Percentiles rank a stretch among this genome's conserved stretches.
Conservation (phyloP, 2,888 invertebrate genomes). For the Chirona hameri region DNA sequence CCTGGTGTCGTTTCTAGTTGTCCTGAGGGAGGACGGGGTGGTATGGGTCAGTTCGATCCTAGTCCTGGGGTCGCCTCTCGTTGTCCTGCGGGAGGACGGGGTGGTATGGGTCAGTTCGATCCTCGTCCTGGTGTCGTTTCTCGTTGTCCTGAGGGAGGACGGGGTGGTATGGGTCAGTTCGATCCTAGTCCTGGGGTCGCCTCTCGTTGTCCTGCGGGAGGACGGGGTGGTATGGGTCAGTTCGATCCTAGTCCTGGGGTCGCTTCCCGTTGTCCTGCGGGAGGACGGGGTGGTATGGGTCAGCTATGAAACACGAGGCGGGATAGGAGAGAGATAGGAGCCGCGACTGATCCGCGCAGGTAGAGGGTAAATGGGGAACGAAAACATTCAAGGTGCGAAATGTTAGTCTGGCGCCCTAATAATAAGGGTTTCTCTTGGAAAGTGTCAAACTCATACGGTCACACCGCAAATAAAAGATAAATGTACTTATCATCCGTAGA, state of each 20-base stretch:
- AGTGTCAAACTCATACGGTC: too few relatives aligned
- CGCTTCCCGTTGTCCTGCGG: too few relatives aligned
- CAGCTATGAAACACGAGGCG: neutral
- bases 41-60: slow-evolving; percentile 38
- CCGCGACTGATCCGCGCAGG: neutral
- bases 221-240: too few relatives aligned
- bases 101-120: slow-evolving; percentile 28
- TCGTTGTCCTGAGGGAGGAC: slow-evolving; percentile 43
- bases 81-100: slow-evolving; percentile 42
- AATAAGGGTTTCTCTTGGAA: too few relatives aligned
- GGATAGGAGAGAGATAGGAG: neutral
- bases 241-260: too few relatives aligned
- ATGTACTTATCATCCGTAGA: too few relatives aligned
- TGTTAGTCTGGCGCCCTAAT: too few relatives aligned
- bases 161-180: neutral
- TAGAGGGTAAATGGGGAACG: neutral
- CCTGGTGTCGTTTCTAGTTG: slow-evolving; percentile 42
- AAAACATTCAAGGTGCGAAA: too few relatives aligned
- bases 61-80: slow-evolving; percentile 42
- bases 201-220: too few relatives aligned
- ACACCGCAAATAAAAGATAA: too few relatives aligned
- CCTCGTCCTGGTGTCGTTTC: slow-evolving; percentile 42
- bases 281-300: too few relatives aligned
- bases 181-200: too few relatives aligned
- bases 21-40: slow-evolving; percentile 41